Evolutionary conservation across 2,113 vertebrate genomes (phyloP).

Genomic region (Empidonax alnorum): DNA sequence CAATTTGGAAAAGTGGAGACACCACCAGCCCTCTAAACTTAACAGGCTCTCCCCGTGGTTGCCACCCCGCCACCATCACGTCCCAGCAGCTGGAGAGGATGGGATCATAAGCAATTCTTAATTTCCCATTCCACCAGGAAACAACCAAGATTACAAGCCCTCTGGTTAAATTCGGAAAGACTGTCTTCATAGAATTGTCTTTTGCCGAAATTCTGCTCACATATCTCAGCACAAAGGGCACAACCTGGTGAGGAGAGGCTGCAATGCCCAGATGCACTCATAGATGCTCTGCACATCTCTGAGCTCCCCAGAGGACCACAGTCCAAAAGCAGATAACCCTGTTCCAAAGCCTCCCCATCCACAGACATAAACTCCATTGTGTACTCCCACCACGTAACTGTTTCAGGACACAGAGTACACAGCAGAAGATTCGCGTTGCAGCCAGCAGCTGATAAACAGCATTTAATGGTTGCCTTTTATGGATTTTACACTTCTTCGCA

Average conservation of each 20-base stretch:
- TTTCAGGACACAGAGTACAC: not conserved
- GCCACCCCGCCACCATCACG: not conserved
- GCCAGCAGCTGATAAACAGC: not conserved
- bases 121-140: not conserved
- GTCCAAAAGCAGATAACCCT: not conserved
- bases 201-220: not conserved
- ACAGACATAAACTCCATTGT: not conserved
- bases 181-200: not conserved
- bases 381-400: not conserved
- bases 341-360: not conserved
- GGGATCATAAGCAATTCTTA: not conserved
- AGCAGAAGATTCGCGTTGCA: not conserved
- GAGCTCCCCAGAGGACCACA: not conserved
- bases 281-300: not conserved
- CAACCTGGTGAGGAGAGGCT: not conserved
- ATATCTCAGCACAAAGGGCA: not conserved
- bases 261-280: not conserved
- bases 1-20: not conserved
- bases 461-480: not conserved
- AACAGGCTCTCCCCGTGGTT: rapidly evolving
- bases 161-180: not conserved
- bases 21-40: not conserved
- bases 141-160: not conserved
- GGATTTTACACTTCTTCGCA: not conserved
- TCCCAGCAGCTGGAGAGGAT: not conserved